Percentiles rank a stretch among this genome's conserved stretches.
These are phyloP conservation scores for Ellobius talpinus DNA, from an alignment of 2,113 vertebrate species.

Conservation along the genomic window DNA sequence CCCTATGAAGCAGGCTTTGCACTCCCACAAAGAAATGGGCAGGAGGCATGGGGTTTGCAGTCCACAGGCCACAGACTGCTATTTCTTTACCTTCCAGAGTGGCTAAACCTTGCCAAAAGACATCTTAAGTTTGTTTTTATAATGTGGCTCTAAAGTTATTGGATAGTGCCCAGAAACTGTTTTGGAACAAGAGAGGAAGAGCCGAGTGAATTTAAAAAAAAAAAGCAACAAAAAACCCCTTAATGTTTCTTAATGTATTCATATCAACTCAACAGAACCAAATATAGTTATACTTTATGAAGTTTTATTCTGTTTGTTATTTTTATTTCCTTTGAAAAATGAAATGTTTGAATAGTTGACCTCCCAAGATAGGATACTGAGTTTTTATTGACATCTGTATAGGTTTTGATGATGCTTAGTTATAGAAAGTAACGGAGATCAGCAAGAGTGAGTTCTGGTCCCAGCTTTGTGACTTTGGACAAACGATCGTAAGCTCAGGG, in stretches of 20 bases:
- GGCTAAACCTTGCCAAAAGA: background rate
- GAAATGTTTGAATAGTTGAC: background rate
- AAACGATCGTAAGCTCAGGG: background rate
- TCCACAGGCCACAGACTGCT: background rate
- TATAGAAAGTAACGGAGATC: background rate
- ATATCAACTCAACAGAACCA: slow-evolving; percentile 40
- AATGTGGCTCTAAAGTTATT: slow-evolving; percentile 38
- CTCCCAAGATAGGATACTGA: background rate
- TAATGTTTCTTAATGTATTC: slow-evolving; percentile 60
- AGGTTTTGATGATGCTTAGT: background rate
- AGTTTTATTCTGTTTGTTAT: slow-evolving; percentile 40
- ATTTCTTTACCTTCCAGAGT: background rate
- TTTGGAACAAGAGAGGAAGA: slow-evolving; percentile 48
- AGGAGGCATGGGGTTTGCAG: background rate
- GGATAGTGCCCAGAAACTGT: slow-evolving; percentile 20
- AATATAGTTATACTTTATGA: slow-evolving; percentile 59
- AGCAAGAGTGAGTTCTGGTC: background rate
- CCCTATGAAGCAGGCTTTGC: background rate
- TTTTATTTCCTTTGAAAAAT: slow-evolving; percentile 56
- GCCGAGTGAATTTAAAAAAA: slow-evolving; percentile 21
- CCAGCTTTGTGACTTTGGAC: background rate
- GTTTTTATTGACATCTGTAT: slow-evolving; percentile 5
- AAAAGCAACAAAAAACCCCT: background rate
- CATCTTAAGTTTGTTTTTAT: slow-evolving; percentile 37
- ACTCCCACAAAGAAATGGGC: background rate